phyloP scores from a whole-genome alignment of 35 echinoderm and acorn worm genomes.

The Diadema setosum region DNA sequence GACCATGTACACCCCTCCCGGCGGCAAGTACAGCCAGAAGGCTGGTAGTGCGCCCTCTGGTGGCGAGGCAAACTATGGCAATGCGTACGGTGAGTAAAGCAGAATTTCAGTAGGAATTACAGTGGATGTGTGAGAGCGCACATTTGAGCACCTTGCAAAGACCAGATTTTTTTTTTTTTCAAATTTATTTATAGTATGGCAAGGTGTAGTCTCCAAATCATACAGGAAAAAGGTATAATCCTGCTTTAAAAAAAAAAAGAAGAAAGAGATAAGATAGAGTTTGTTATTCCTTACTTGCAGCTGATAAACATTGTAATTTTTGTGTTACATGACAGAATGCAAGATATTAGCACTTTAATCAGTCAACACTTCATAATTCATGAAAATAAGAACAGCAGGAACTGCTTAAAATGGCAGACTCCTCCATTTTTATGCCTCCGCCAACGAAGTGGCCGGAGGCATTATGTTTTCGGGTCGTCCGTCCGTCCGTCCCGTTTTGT shows the following conservation, averaged over 20 bases:
- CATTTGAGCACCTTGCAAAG: not conserved
- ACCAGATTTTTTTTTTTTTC: not conserved
- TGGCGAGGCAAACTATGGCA: conserved; percentile 80
- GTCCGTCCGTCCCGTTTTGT: too few relatives aligned
- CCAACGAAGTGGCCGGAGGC: too few relatives aligned
- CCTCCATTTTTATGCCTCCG: too few relatives aligned
- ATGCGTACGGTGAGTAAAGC: not conserved
- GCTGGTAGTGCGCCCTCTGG: conserved; percentile 70
- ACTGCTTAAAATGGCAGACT: too few relatives aligned
- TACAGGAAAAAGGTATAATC: not conserved
- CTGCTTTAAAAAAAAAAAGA: not conserved
- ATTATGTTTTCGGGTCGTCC: too few relatives aligned
- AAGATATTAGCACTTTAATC: too few relatives aligned
- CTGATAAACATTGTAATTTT: not conserved
- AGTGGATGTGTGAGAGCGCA: not conserved
- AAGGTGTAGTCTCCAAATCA: not conserved
- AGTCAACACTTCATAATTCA: too few relatives aligned
- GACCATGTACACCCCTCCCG: conserved; percentile 70
- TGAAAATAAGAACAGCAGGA: too few relatives aligned
- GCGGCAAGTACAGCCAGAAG: conserved; percentile 86
- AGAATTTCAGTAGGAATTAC: not conserved
- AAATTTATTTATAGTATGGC: not conserved
- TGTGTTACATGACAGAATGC: too few relatives aligned
- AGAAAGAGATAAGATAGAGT: not conserved
- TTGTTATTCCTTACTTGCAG: not conserved